Evolutionary conservation across 2,113 vertebrate genomes (phyloP).

Genomic region (Serinus canaria): DNA sequence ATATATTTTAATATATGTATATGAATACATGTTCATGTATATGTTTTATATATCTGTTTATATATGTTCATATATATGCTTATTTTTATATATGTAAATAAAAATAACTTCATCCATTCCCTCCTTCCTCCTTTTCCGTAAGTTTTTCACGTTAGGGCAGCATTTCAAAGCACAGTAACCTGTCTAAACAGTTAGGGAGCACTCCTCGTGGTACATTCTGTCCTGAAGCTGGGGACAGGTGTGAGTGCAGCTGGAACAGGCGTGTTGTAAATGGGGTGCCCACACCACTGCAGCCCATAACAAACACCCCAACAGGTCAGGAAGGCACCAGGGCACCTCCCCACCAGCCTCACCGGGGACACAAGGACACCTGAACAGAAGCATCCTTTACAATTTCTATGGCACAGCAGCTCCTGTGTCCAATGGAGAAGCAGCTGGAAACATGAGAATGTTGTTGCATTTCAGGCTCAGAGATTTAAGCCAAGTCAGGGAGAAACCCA

Average conservation of each 20-base stretch:
- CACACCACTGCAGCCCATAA: neutral
- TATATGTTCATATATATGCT: too few species aligned
- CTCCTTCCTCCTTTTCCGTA: neutral
- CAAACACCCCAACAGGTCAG: neutral
- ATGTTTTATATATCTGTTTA: too few species aligned
- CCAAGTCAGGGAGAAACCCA: neutral
- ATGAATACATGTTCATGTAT: too few species aligned
- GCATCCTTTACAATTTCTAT: neutral
- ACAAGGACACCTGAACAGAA: neutral
- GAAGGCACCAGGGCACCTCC: neutral
- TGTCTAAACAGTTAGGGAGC: neutral
- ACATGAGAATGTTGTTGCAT: neutral
- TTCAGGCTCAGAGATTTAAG: neutral
- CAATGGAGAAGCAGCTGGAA: neutral
- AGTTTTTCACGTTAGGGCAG: neutral
- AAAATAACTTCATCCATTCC: neutral
- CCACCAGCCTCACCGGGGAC: neutral
- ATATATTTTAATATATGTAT: too few species aligned
- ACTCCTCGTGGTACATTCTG: fast-evolving
- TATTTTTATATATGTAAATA: too few species aligned
- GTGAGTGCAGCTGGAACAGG: neutral
- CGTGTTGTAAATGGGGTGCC: neutral
- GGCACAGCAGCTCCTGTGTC: neutral
- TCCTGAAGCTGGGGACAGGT: neutral
- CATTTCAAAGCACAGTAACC: neutral